A percentile compares a stretch with the other conserved stretches of the same genome.
phyloP scores from a whole-genome alignment of 1,140 invertebrate species.

The Cydia fagiglandana region DNA sequence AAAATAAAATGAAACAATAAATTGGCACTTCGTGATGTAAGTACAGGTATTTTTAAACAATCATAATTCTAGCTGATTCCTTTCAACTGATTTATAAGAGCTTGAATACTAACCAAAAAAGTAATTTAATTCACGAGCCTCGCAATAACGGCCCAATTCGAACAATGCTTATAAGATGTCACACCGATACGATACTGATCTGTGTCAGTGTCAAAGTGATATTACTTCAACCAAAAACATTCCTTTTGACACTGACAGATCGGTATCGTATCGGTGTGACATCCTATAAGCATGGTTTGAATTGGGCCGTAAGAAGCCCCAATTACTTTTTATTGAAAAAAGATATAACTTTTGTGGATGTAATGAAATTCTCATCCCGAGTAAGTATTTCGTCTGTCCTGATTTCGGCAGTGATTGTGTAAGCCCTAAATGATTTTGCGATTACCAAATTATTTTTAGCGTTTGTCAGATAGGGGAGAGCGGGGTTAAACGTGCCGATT shows the following conservation, averaged over 20 bases:
- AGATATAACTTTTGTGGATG: not conserved
- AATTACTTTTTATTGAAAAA: conserved; percentile 11
- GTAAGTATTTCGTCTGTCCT: not conserved
- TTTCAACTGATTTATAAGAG: not conserved
- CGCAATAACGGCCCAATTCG: not conserved
- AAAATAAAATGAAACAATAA: not conserved
- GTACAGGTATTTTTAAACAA: too few relatives aligned
- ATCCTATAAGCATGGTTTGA: too few relatives aligned
- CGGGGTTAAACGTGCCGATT: too few relatives aligned
- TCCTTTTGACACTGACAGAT: too few relatives aligned
- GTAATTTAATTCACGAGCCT: not conserved
- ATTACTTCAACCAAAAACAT: too few relatives aligned
- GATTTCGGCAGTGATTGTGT: not conserved
- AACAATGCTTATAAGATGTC: too few relatives aligned
- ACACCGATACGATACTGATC: too few relatives aligned
- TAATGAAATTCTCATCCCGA: conserved; percentile 9
- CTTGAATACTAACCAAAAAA: not conserved
- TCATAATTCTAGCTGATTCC: not conserved
- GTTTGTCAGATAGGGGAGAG: too few relatives aligned
- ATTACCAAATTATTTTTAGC: too few relatives aligned
- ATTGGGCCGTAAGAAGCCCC: not conserved
- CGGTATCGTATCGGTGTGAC: too few relatives aligned
- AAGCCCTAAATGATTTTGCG: too few relatives aligned
- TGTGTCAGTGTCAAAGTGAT: too few relatives aligned
- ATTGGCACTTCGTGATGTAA: not conserved